Base-by-base conservation (phyloP, 2,797 vertebrate species). In the Pelochelys cantorii region DNA sequence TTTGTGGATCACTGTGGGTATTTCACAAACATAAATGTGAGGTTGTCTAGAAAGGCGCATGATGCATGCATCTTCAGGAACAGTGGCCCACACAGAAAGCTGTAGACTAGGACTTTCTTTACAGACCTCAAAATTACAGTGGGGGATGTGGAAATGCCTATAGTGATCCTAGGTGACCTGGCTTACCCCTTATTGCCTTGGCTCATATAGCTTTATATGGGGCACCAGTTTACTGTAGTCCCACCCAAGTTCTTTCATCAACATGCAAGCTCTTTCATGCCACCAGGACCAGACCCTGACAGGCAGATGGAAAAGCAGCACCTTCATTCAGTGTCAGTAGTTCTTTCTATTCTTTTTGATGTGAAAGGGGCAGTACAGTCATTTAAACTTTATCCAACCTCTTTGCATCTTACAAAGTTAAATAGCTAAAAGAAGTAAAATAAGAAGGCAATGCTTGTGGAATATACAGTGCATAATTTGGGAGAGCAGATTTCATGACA, bases 401-500 rank as follows among this genome's bases (percentile, higher is more conserved):
- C 97, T 98, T 97, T 98, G 98, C 97, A 98, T 98, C 98, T 99
- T 98, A 98, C 98, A 98, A 98, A 98, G 98, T 99, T 99, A 99
- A 99, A 99, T 98, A 98, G 99, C 99, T 99, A 99, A 99, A 99
- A 99, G 98, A 98, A 98, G 98, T 98, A 99, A 98, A 99, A 99
- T 98, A 99, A 99, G 99, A 99, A 99, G 99, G 99, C 99, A 99
- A 99, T 99, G 99, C 98, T 98, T 98, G 98, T 98, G 98, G 98
- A 99, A 99, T 99, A 99, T 99, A 98, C 98, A 99, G 98, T 98
- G 98, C 98, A 97, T 97, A 97, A 97, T 97, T 95, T 96, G 98
- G 98, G 97, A 96, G 96, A 82, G 92, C 84, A 62, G 85, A 87
- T 97, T 97, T 98, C 98, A 99, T 98, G 98, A 98, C 95, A 97